Base-by-base conservation (phyloP, 2,888 invertebrate species). In the Nebria brevicollis region DNA sequence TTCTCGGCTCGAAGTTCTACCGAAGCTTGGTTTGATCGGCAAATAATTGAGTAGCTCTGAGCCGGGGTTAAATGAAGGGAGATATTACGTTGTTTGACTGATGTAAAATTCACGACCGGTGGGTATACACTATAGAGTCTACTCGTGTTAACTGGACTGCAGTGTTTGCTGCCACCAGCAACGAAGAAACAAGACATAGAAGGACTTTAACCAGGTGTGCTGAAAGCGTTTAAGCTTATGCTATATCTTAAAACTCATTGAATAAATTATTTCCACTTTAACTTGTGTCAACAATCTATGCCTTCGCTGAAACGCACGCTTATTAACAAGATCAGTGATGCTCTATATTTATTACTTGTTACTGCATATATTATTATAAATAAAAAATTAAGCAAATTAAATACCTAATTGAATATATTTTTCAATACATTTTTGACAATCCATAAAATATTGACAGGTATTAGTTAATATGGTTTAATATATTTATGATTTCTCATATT, bases 41-140 rank as follows among this genome's bases (percentile, higher is more conserved):
- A 84, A 84, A 84, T 84, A 84, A 84, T 84, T 84, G 84, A 84
- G 84, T 84, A 84, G 82, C 74, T 72, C 34, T 78, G 77, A 78
- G 77, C 74, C 77, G 75, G 83, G 83, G 83, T 84, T 84, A 85
- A 85, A 84, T 82, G 83, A 82, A 82, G 82, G 80, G 82, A 83
- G 83, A 84, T 84, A 85, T 85, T 85, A 85, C 83, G 78, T 83
- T 84, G 84, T 84, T 84, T 84, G 84, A 84, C 84, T 84, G 82
- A 84, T 85, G 84, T 83, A 85, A 85, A 85, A 85, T 85, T 85
- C 84, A 85, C 82, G 82, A 80, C 34, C 20, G 42, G 13, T 20
- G 25, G 70, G 70, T 70, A 70, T 70, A 34, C 34, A 34, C 15
- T 66, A 66, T 8, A 25, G 25, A 25, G 70, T 70, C 70, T 11